A percentile compares a stretch with the other conserved stretches of the same genome.
These are phyloP conservation scores for Myopa tessellatipennis DNA, from an alignment of 2,888 invertebrate genomes.

Conservation along the genomic window DNA sequence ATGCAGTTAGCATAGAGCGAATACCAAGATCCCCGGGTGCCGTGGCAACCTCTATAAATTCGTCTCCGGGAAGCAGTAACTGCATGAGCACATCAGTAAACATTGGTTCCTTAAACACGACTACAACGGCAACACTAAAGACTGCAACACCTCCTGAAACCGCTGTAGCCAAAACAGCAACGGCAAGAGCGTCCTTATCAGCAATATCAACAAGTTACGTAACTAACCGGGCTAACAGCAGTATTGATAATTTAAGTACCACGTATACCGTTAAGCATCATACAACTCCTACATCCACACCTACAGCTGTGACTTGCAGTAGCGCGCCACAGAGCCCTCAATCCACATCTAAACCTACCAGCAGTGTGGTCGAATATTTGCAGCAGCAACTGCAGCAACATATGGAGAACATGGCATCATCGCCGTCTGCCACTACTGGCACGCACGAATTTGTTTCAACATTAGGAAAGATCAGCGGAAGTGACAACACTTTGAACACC, in stretches of 20 bases:
- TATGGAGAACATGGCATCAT: conserved; percentile 42
- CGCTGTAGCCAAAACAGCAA: conserved; percentile 35
- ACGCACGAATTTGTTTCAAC: conserved; percentile 44
- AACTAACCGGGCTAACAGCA: conserved; percentile 46
- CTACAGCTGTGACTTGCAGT: conserved; percentile 31
- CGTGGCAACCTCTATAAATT: conserved; percentile 8
- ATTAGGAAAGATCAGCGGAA: conserved; percentile 45
- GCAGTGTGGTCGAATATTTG: conserved; percentile 39
- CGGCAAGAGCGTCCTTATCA: conserved; percentile 34
- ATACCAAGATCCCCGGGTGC: not conserved
- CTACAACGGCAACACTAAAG: conserved; percentile 18
- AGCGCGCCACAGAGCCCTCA: conserved; percentile 18
- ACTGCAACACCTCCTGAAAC: conserved; percentile 17
- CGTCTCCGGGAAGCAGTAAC: conserved; percentile 17
- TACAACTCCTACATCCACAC: conserved; percentile 38
- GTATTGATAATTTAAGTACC: conserved; percentile 65
- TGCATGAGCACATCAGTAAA: conserved; percentile 38
- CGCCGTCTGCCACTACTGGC: conserved; percentile 33
- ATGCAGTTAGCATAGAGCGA: conserved; percentile 24
- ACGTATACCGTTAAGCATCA: conserved; percentile 22
- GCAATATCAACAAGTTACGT: conserved; percentile 21
- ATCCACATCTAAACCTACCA: conserved; percentile 15
- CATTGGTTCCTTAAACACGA: conserved; percentile 57
- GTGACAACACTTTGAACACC: conserved; percentile 34
- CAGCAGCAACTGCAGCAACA: conserved; percentile 41